A percentile compares a stretch with the other conserved stretches of the same genome.
phyloP scores from a whole-genome alignment of 1,140 invertebrate species.

The Leguminivora glycinivorella region DNA sequence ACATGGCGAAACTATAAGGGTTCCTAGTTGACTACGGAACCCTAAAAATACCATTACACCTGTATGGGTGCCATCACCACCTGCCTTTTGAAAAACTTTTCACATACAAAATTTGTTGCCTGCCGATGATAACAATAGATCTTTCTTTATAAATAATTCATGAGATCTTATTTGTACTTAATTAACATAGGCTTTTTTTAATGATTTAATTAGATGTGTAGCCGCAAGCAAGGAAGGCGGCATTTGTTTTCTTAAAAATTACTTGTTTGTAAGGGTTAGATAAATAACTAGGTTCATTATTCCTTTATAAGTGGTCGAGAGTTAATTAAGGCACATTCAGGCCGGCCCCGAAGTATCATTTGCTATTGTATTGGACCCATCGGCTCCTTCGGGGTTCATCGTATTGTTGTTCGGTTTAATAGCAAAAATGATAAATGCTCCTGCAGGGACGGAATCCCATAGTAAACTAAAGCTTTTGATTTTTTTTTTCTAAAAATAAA shows the following conservation, averaged over 20 bases:
- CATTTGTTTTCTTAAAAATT: slow-evolving; percentile 29
- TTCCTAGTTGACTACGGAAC: no score
- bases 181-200: slow-evolving; percentile 20
- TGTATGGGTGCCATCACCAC: slow-evolving; percentile 49
- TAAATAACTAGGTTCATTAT: slow-evolving; percentile 42
- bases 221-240: slow-evolving; percentile 19
- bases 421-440: slow-evolving; percentile 76
- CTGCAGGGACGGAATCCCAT: slow-evolving; percentile 55
- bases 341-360: slow-evolving; percentile 71
- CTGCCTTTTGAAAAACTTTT: slow-evolving; percentile 56
- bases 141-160: slow-evolving; percentile 37
- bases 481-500: slow-evolving; percentile 4
- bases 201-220: slow-evolving; percentile 24
- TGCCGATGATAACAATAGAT: slow-evolving; percentile 48
- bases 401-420: slow-evolving; percentile 73
- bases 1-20: no score
- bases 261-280: slow-evolving; percentile 29
- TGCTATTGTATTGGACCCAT: slow-evolving; percentile 71
- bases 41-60: slow-evolving; percentile 51
- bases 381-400: slow-evolving; percentile 66
- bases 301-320: slow-evolving; percentile 47
- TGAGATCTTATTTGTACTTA: slow-evolving; percentile 36
- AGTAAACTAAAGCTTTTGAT: slow-evolving; percentile 35
- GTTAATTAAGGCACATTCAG: slow-evolving; percentile 74
- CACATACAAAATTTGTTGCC: slow-evolving; percentile 37